Evolutionary conservation across 2,797 vertebrate species (phyloP).

Genomic region (Lates japonicus): DNA sequence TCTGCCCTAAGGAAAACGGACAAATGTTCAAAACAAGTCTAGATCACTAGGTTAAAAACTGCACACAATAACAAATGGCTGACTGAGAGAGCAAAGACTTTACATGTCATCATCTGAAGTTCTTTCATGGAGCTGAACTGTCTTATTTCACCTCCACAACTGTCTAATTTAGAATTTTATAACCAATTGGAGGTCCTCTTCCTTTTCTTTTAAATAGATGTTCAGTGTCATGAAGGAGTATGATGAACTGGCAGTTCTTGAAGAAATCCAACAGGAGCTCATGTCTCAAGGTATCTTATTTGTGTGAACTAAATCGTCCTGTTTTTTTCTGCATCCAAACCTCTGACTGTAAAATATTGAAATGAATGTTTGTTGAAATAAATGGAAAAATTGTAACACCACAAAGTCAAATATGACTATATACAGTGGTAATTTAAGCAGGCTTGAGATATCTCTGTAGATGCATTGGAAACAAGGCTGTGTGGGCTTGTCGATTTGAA

Average conservation of each 20-base stretch:
- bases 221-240: slow-evolving; percentile 79
- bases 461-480: background rate
- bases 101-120: background rate
- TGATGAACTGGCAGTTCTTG: slow-evolving; percentile 88
- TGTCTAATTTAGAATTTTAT: background rate
- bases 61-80: background rate
- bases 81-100: background rate
- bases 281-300: slow-evolving; percentile 86
- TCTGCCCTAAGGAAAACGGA: background rate
- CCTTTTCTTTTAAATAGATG: slow-evolving; percentile 62
- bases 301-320: too few species aligned
- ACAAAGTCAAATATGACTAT: background rate
- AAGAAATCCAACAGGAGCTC: slow-evolving; percentile 94
- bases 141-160: too few species aligned
- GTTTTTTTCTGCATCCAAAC: background rate
- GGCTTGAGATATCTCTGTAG: background rate
- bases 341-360: background rate
- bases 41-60: background rate
- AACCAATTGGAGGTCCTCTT: background rate
- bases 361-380: background rate
- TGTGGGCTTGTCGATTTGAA: background rate
- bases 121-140: background rate
- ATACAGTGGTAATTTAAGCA: too few species aligned
- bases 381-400: background rate
- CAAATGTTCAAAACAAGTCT: background rate